Evolutionary conservation across 2,113 vertebrate genomes (phyloP).

Genomic region (Oncorhynchus tshawytscha): DNA sequence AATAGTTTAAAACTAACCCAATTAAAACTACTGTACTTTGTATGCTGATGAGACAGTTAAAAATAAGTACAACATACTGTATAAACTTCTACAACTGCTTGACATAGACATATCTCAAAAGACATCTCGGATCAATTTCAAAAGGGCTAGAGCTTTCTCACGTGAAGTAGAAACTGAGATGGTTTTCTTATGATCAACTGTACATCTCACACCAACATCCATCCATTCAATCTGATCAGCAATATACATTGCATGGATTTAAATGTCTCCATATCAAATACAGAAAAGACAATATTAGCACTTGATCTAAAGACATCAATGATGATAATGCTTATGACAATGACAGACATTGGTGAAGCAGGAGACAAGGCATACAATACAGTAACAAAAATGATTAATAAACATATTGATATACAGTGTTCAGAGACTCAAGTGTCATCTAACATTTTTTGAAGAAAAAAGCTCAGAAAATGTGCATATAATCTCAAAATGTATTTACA

Average conservation of each 20-base stretch:
- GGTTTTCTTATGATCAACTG: conserved; percentile 49
- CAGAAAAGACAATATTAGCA: conserved; percentile 62
- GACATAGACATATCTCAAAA: conserved; percentile 68
- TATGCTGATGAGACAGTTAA: conserved; percentile 60
- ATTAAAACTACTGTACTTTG: conserved; percentile 69
- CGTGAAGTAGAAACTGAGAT: conserved; percentile 48
- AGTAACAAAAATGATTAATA: conserved; percentile 46
- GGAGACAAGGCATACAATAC: conserved; percentile 53
- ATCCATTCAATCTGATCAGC: conserved; percentile 50
- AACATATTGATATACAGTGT: conserved; percentile 64
- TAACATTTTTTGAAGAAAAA: conserved; percentile 53
- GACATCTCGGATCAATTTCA: conserved; percentile 64
- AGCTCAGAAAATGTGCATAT: conserved; percentile 64
- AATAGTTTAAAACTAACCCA: conserved; percentile 72
- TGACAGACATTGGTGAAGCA: conserved; percentile 48
- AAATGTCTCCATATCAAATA: conserved; percentile 66
- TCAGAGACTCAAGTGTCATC: conserved; percentile 51
- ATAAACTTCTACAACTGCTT: conserved; percentile 70
- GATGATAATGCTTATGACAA: conserved; percentile 50
- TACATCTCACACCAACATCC: conserved; percentile 37
- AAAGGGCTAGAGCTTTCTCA: conserved; percentile 59
- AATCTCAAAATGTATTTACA: conserved; percentile 79
- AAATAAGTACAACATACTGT: conserved; percentile 68
- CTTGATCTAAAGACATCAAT: conserved; percentile 60
- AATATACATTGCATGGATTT: conserved; percentile 62